phyloP scores from a whole-genome alignment of 2,888 invertebrate species.

The Pardosa pseudoannulata region DNA sequence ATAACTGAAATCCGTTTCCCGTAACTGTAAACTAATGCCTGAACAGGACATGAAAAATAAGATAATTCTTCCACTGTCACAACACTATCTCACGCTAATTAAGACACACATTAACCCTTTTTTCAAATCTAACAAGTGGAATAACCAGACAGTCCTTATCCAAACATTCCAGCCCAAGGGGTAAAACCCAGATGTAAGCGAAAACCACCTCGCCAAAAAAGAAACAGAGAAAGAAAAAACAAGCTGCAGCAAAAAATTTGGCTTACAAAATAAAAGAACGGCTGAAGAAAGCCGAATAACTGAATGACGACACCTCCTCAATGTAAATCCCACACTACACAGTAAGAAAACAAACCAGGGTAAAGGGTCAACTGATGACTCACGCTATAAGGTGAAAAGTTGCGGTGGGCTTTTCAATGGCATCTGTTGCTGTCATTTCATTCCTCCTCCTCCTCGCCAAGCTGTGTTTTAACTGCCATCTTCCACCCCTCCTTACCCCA shows the following conservation, averaged over 20 bases:
- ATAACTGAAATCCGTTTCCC: too few species aligned
- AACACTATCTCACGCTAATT: constrained; percentile 18
- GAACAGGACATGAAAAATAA: too few species aligned
- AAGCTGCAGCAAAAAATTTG: not conserved
- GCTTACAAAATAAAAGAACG: constrained; percentile 1
- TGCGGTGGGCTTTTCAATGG: constrained; percentile 35
- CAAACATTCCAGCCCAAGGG: constrained; percentile 47
- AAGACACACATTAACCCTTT: constrained; percentile 1
- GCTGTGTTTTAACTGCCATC: not conserved
- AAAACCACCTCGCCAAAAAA: constrained; percentile 36
- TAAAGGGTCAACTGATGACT: constrained; percentile 61
- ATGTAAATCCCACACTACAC: constrained; percentile 54
- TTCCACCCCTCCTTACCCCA: not conserved
- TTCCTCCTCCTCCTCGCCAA: not conserved
- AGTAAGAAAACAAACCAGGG: constrained; percentile 56
- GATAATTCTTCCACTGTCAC: not conserved
- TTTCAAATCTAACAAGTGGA: constrained; percentile 26
- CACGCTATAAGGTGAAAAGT: constrained; percentile 59
- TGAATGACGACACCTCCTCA: constrained; percentile 54
- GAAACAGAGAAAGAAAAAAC: too few species aligned
- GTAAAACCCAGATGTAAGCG: constrained; percentile 47
- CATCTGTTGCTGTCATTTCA: constrained; percentile 64
- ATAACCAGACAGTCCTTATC: constrained; percentile 52
- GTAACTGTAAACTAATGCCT: too few species aligned
- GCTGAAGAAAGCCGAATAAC: constrained; percentile 16